Evolutionary conservation across 2,797 vertebrate genomes (phyloP).

Genomic region (Pelodytes ibericus): DNA sequence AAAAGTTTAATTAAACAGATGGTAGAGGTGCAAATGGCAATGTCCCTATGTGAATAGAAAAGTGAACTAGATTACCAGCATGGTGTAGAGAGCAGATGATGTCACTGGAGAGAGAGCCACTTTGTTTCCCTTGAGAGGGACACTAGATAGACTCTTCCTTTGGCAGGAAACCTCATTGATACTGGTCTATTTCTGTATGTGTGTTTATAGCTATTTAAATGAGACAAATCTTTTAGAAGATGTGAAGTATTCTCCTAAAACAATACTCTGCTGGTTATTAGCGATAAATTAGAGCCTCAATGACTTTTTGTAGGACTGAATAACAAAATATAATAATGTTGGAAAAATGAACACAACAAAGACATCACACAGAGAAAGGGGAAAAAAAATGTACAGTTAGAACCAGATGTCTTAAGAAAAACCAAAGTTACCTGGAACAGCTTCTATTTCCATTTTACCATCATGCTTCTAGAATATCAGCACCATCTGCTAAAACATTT

Average conservation of each 20-base stretch:
- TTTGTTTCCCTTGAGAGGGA: too few relatives aligned
- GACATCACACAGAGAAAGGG: background rate
- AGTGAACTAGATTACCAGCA: too few relatives aligned
- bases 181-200: too few relatives aligned
- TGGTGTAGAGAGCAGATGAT: too few relatives aligned
- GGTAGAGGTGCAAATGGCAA: too few relatives aligned
- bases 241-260: background rate
- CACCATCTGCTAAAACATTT: constrained; percentile 49
- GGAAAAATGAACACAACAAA: constrained; percentile 24
- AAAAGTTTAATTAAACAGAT: too few relatives aligned
- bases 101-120: too few relatives aligned
- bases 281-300: background rate
- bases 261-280: background rate
- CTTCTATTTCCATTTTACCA: constrained; percentile 6
- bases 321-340: background rate
- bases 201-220: too few relatives aligned
- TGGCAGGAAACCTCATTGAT: too few relatives aligned
- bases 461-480: constrained; percentile 38
- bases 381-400: background rate
- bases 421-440: constrained; percentile 5
- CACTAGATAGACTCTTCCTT: too few relatives aligned
- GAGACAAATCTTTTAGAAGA: too few relatives aligned
- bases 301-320: background rate
- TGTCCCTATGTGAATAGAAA: too few relatives aligned
- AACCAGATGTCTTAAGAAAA: constrained; percentile 35